Percentiles rank a stretch among this genome's conserved stretches.
Evolutionary conservation across 2,888 invertebrate genomes (phyloP).

Genomic region (Miltochrista miniata): DNA sequence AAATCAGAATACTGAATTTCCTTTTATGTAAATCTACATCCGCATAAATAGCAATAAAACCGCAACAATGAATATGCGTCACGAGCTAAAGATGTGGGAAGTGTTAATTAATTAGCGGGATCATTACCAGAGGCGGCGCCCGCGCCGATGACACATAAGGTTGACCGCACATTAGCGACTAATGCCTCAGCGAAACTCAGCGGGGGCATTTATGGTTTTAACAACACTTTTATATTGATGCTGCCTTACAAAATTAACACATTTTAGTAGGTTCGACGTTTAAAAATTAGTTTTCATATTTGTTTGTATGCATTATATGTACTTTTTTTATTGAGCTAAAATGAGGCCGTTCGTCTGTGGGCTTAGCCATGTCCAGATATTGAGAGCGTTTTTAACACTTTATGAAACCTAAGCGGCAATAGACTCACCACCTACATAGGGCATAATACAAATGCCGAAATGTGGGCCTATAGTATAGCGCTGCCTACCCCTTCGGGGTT

Average conservation of each 20-base stretch:
- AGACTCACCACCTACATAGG: no score
- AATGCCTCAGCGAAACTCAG: neutral
- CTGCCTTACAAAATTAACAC: neutral
- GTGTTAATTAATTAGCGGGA: constrained; percentile 67
- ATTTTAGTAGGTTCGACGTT: neutral
- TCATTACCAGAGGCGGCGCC: constrained; percentile 61
- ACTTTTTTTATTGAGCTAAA: no score
- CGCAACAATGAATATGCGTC: constrained; percentile 42
- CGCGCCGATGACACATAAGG: constrained; percentile 66
- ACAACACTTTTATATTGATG: no score
- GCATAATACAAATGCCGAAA: no score
- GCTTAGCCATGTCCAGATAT: no score
- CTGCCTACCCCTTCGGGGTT: no score
- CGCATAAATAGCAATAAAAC: constrained; percentile 32
- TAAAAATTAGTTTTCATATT: no score
- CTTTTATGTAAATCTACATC: constrained; percentile 19
- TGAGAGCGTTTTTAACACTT: no score
- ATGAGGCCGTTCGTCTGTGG: no score
- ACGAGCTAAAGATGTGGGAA: constrained; percentile 39
- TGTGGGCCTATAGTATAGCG: no score
- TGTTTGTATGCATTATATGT: no score
- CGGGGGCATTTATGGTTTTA: neutral
- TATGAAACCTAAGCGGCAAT: no score
- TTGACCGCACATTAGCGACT: constrained; percentile 8
- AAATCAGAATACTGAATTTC: constrained; percentile 7